A percentile compares a stretch with the other conserved stretches of the same genome.
Evolutionary conservation across 2,113 vertebrate species (phyloP).

Genomic region (Grammomys surdaster): DNA sequence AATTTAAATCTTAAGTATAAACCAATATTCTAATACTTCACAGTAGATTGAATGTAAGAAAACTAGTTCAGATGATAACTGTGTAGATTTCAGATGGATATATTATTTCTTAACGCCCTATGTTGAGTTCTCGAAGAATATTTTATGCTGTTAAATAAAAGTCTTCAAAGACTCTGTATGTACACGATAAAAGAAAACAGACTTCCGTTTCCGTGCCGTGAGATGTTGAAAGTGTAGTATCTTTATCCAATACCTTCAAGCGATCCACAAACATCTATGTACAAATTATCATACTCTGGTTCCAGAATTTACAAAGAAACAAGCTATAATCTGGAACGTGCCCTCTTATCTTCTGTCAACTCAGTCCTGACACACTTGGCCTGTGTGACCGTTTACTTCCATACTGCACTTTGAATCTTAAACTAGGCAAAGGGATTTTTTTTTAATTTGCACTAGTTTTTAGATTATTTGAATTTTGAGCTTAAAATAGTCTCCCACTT

Average conservation of each 20-base stretch:
- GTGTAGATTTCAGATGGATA: neutral
- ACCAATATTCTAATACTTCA: slow-evolving; percentile 12
- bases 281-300: neutral
- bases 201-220: neutral
- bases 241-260: neutral
- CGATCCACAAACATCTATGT: neutral
- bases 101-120: neutral
- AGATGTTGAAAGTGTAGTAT: neutral
- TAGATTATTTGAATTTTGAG: slow-evolving; percentile 35
- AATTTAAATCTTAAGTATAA: neutral
- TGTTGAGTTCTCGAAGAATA: neutral
- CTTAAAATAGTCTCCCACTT: neutral
- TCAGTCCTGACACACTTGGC: neutral
- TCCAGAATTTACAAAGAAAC: neutral
- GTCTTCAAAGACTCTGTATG: neutral
- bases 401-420: neutral
- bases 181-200: neutral
- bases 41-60: neutral
- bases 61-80: neutral
- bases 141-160: neutral
- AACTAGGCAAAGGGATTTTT: neutral
- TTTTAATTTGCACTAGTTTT: slow-evolving; percentile 26
- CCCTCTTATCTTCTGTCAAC: neutral
- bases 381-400: neutral
- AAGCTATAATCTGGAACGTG: neutral